Evolutionary conservation across 92 coral and sea anemone species (phyloP), one percentile per base, ranked within the genome.

Genomic region (Blastomussa wellsi): DNA sequence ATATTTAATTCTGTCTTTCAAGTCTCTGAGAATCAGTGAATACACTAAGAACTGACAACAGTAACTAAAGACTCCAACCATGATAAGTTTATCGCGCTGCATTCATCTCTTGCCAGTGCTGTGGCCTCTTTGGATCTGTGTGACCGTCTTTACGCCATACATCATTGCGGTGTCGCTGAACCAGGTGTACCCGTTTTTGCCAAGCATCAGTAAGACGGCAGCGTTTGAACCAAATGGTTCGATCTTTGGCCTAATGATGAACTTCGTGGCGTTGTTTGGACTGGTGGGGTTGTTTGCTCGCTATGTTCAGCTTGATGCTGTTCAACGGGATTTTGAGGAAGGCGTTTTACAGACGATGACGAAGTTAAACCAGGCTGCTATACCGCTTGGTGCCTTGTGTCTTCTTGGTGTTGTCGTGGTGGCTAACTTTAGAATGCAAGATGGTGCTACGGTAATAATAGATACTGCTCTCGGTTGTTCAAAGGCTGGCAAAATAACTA

Each of bases 141-240:
- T 81, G 17, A 82, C 86, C 38, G 79, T 89, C 38, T 33, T 89
- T 19, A 80, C 86, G 57, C 84, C 89, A 33, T 89, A 89, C 41
- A 67, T 89, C 49, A 80, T 79, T 75, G 86, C 92, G 24, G 84
- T 86, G 5, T 49, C 86, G 29, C 52, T 85, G 41, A 86, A 79
- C 4, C 87, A 86, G 65, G 84, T 89, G 15, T 76, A 80, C 24
- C 90, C 92, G 12, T 82, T 81, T 36, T 51, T 86, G 24, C 92
- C 90, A 66, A 79, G 83, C 69, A 89, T 89, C 26, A 89, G 92
- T 67, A 86, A 68, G 74, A 68, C 90, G n/a, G 90, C 89, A 4
- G 76, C 89, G 37, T 62, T 41, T 29, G 78, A 79, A 52, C 92
- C 92, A 22, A 79, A 86, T 66, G 87, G 84, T 17, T 72, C 88